Evolutionary conservation across 2,888 invertebrate species (phyloP), one percentile per base, ranked within the genome.

Genomic region (Caenorhabditis panamensis): DNA sequence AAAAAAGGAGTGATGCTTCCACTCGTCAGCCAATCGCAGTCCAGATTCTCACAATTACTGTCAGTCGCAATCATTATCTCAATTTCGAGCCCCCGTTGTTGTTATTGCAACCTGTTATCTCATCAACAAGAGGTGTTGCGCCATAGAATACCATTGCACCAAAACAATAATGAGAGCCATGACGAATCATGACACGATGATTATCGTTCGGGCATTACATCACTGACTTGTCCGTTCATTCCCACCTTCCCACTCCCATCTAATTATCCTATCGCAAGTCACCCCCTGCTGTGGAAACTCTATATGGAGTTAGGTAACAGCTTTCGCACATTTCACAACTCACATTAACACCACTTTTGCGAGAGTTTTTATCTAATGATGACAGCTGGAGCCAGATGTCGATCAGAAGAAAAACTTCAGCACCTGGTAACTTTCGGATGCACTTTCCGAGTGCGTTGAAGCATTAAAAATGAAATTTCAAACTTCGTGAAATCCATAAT

Each of bases 91-190:
- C 41, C 18, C 13, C 26, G 47, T 47, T 20, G 20, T 18, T 73
- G 58, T 66, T 75, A 66, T 75, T 75, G 51, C 59, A 66, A 66
- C 53, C 66, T 36, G 66, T 75, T 75, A 75, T 75, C 75, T 75
- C 75, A 66, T 66, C 75, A 75, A 73, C 73, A 73, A 61, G 31
- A 61, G 51, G 1, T 44, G 31, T 75, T 75, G 64, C 75, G 75
- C 75, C 66, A 75, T 28, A 11, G 13, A 8, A 13, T 41, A 41
- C 13, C 41, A 41, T 41, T 41, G 41, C 41, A 41, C 36, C 66
- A 59, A 58, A 75, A 66, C 75, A 75, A 53, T 75, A 66, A 75
- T 75, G 66, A 75, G 72, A 58, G 51, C 72, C 72, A 56, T 58
- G 73, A 56, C 72, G 49, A 58, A 56, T 61, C 62, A n/a, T 73